Base-by-base conservation (phyloP, 2,888 invertebrate genomes). In the Aspidiotus destructor region DNA sequence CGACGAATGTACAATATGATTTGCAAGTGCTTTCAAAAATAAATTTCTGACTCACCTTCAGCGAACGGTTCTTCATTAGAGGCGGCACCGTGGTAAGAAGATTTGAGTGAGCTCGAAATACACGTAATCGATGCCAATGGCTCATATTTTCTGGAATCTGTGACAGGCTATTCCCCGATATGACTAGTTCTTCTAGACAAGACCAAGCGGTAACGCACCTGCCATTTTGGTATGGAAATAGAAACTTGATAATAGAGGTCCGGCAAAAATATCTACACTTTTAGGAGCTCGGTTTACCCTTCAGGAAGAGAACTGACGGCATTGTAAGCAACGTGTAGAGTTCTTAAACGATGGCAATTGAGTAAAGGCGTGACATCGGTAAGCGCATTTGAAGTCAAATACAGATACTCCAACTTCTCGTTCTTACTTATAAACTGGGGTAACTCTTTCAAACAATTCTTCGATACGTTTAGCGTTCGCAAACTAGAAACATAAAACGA, bases 31-130 rank as follows among this genome's bases (percentile, higher is more conserved):
- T 28, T 1, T 28, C 28, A 28, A 28, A 1, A 5, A 28, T 28
- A 5, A 28, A 28, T 28, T 28, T 28, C 28, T 5, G 5, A 28
- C 57, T 40, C 41, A 68, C 68, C 40, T 61, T 68, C 28, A 92
- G 79, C 3, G 86, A 85, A 44, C 82, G 80, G 74, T 88, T 83
- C 75, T 85, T 86, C n/a, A 86, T 86, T 74, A 92, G 83, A 76
- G 85, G 85, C 0, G 91, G 91, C 62, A 88, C 86, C 41, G 83
- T 83, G 72, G 87, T 82, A 65, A 92, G 78, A 73, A 87, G 82
- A 77, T 92, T 92, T 0, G 90, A 90, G 78, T 92, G 92, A 7
- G 91, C 86, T 73, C 91, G 81, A 63, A 92, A 80, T 15, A 91
- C 85, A 73, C 83, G 82, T 41, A 92, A 80, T 75, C 87, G 86